phyloP scores from a whole-genome alignment of 1,140 invertebrate genomes.

The Wasmannia auropunctata region DNA sequence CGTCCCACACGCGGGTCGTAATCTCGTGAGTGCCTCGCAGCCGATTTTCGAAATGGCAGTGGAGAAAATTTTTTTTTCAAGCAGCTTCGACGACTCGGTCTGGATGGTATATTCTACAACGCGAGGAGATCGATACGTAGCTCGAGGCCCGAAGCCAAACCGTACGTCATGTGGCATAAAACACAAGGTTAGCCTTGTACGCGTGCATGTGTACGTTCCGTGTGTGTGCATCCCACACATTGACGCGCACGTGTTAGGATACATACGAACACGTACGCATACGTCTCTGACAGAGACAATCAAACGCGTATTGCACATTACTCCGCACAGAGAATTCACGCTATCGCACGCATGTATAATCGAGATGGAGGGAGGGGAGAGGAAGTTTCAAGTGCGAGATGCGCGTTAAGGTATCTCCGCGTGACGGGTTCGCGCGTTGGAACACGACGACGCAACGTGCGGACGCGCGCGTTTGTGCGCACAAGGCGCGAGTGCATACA shows the following conservation, averaged over 20 bases:
- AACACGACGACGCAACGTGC: not conserved
- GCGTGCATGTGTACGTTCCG: constrained; percentile 1
- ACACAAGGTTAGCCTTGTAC: constrained; percentile 56
- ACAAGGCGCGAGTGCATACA: not conserved
- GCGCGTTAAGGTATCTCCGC: constrained; percentile 52
- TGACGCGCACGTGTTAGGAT: not conserved
- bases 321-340: constrained; percentile 28
- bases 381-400: constrained; percentile 37
- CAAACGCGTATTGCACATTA: constrained; percentile 46
- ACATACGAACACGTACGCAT: constrained; percentile 27
- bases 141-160: constrained; percentile 80
- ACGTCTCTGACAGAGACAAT: constrained; percentile 44
- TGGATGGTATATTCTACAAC: constrained; percentile 68
- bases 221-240: not conserved
- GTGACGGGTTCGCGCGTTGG: constrained; percentile 5
- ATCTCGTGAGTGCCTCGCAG: constrained; percentile 13
- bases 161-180: constrained; percentile 69
- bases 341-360: constrained; percentile 42
- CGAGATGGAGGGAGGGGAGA: not conserved
- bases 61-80: not conserved
- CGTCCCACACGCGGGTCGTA: not conserved
- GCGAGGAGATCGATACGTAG: constrained; percentile 78
- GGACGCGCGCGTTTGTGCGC: not conserved
- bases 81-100: not conserved
- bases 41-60: constrained; percentile 25